Conservation (phyloP, 2,888 invertebrate species). For the Philhelius pedissequus region DNA sequence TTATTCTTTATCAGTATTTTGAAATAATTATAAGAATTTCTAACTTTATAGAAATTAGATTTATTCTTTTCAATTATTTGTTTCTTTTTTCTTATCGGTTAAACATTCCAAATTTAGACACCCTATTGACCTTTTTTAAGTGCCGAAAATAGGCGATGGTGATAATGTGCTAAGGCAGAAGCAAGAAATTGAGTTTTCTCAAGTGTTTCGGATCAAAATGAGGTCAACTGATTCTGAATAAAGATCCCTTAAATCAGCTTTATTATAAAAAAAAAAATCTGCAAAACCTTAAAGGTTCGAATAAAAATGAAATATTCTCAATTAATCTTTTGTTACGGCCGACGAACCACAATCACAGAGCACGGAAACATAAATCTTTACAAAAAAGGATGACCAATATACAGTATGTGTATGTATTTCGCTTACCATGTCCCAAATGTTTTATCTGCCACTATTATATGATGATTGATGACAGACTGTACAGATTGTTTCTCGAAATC, state of each 20-base stretch:
- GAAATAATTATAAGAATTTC: slow-evolving; percentile 37
- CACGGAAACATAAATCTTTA: neutral
- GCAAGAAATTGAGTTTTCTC: neutral
- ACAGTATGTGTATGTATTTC: too few species aligned
- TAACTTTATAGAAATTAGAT: slow-evolving; percentile 27
- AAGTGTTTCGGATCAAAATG: slow-evolving; percentile 25
- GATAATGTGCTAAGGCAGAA: neutral
- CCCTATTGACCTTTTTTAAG: slow-evolving; percentile 53
- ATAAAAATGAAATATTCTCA: neutral
- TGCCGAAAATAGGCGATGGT: slow-evolving; percentile 49
- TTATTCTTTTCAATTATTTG: too few species aligned
- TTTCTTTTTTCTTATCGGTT: slow-evolving; percentile 49
- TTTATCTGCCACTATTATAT: slow-evolving; percentile 25
- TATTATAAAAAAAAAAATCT: neutral
- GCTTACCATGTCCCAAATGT: slow-evolving; percentile 57
- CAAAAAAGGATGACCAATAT: too few species aligned
- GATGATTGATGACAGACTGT: slow-evolving; percentile 25
- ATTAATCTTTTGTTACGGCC: neutral
- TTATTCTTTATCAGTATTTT: slow-evolving; percentile 15
- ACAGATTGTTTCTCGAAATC: slow-evolving; percentile 27
- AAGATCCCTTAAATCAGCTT: neutral
- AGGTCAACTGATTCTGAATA: slow-evolving; percentile 34
- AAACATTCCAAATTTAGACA: slow-evolving; percentile 58
- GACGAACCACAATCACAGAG: slow-evolving; percentile 48
- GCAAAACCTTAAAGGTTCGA: neutral